These are phyloP conservation scores for Lomographa bimaculata DNA, from an alignment of 2,888 invertebrate species.

Conservation along the genomic window DNA sequence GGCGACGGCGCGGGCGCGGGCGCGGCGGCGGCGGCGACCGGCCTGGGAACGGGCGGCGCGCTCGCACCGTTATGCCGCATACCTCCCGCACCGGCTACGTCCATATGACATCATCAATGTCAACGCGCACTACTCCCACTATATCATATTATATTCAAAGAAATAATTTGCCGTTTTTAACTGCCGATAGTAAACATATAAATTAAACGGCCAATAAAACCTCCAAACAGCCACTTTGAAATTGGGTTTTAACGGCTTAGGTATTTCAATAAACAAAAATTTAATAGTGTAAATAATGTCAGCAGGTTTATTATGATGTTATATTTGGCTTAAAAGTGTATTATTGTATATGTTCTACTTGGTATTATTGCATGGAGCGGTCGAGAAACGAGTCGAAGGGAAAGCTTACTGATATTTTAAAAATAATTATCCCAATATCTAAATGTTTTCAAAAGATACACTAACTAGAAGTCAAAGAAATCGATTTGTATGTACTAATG, in stretches of 20 bases:
- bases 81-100: constrained; percentile 35
- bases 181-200: constrained; percentile 40
- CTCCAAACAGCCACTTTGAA: constrained; percentile 34
- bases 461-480: no score
- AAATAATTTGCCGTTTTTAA: constrained; percentile 36
- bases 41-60: constrained; percentile 61
- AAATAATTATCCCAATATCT: no score
- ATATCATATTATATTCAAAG: constrained; percentile 37
- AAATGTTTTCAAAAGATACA: no score
- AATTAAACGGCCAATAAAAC: constrained; percentile 41
- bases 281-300: constrained; percentile 31
- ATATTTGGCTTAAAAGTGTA: constrained; percentile 8
- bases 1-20: constrained; percentile 36
- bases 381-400: no score
- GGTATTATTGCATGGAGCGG: not conserved
- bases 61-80: constrained; percentile 55
- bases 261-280: constrained; percentile 32
- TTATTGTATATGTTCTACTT: no score
- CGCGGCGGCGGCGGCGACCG: constrained; percentile 33
- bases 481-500: no score
- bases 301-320: constrained; percentile 30
- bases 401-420: no score
- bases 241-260: constrained; percentile 35
- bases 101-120: constrained; percentile 51
- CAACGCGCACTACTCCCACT: constrained; percentile 39